These are phyloP conservation scores for Ochropleura plecta DNA, from an alignment of 2,888 invertebrate genomes.

Conservation along the genomic window DNA sequence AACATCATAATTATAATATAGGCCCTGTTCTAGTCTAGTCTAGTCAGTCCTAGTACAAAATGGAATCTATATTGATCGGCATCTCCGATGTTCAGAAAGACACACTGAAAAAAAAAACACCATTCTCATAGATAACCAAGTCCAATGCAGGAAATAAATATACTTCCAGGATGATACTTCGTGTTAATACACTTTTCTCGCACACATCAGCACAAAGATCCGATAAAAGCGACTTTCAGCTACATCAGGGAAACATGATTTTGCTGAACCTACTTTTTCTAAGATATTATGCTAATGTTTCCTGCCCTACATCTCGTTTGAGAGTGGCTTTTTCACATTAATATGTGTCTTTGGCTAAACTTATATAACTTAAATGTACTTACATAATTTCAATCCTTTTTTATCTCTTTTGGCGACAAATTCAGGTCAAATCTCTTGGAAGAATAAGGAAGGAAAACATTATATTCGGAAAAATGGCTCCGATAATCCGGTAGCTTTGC, in stretches of 20 bases:
- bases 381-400: conserved; percentile 49
- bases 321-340: conserved; percentile 55
- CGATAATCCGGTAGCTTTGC: conserved; percentile 25
- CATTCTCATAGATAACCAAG: not conserved
- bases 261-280: conserved; percentile 62
- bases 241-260: conserved; percentile 64
- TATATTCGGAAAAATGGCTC: conserved; percentile 34
- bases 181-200: conserved; percentile 21
- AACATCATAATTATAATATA: too few species aligned
- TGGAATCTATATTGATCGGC: not conserved
- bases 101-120: not conserved
- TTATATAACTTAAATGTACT: conserved; percentile 14
- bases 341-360: conserved; percentile 46
- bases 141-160: not conserved
- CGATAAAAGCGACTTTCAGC: conserved; percentile 54
- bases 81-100: not conserved
- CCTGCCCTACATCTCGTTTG: conserved; percentile 61
- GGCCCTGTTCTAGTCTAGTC: too few species aligned
- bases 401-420: conserved; percentile 29
- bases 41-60: too few species aligned
- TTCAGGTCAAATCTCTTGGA: conserved; percentile 46
- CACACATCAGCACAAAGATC: conserved; percentile 39
- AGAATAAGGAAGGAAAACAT: conserved; percentile 18
- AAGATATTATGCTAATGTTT: conserved; percentile 66
- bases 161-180: not conserved